Base-by-base conservation (phyloP, 2,113 vertebrate species). In the Plectropomus leopardus region DNA sequence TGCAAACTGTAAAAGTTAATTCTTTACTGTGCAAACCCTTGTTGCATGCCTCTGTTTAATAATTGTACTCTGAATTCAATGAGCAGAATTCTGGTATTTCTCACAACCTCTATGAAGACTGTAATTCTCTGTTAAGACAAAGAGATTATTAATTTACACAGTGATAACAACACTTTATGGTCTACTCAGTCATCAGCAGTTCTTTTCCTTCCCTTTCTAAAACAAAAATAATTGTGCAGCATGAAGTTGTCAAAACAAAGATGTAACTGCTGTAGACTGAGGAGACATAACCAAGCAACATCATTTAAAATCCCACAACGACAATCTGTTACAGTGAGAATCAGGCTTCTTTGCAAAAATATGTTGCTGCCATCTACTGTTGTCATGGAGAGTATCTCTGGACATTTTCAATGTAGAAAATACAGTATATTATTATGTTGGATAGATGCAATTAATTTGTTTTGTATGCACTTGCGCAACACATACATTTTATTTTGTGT, bases 1-100 rank as follows among this genome's bases (percentile, higher is more conserved):
- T 61, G 53, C 28, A 63, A 32, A 76, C 44, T 48, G 11, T 64
- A 32, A 69, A 66, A 34, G 77, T 66, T 63, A 58, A 86, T 70
- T 65, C 5, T 40, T 81, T 34, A 63, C 79, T 40, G 3, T 15
- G 16, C 15, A 30, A 64, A 26, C 40, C 15, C 32, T 63, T 58
- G 3, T 48, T 15, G 3, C 53, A 32, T 30, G 48, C 13, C 36
- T 63, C 11, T 19, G 42, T 58, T 48, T 44, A 58, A 30, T 34
- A 17, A 72, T 51, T 72, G 19, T 14, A 17, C n/a, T 47, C 21
- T 9, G n/a, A 59, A 19, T 63, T 65, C 6, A 48, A 4, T 54
- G 2, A 60, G 21, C 42, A 72, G 23, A 8, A 45, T 63, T 58
- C n/a, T 23, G 14, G 23, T 63, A 15, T 44, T 60, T 28, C 17